Base-by-base conservation (phyloP, 2,888 invertebrate species). In the Dicyrtomina minuta region DNA sequence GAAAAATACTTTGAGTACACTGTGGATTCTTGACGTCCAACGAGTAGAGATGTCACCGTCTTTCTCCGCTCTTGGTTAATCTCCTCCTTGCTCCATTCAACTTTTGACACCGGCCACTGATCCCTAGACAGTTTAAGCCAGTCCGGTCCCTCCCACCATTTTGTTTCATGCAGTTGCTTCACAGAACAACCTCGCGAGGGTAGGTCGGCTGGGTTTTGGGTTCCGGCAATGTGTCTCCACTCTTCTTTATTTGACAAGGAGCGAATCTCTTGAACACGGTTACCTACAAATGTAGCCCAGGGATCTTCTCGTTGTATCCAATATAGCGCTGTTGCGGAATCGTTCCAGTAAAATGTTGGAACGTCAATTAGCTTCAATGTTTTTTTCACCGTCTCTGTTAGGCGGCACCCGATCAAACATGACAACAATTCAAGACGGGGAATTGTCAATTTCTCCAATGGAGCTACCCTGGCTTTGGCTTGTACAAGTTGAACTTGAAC, bases 61-160 rank as follows among this genome's bases (percentile, higher is more conserved):
- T 3, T 33, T 33, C 33, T 33, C 8, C 33, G 4, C 8, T 33
- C n/a, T n/a, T n/a, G n/a, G n/a, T n/a, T n/a, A 33, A 33, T 33
- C 33, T 33, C 8, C 3, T 33, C 8, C 33, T 5, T 3, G 33
- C 33, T 33, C 33, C 71, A 27, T 74, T 59, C 8, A 8, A 8
- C 33, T 5, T 33, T 3, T 33, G 33, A 33, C 3, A 33, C 33
- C 8, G 75, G 75, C 76, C 74, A 75, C 15, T 58, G 15, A n/a
- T n/a, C n/a, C 22, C 13, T 24, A 1, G 26, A 12, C 2, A 46
- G 27, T 24, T 51, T 55, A 17, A 76, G 39, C 76, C 75, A 77
- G 12, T n/a, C 20, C 3, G 75, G 76, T 12, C 77, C 75, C 70
- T 77, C 72, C 77, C 77, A 78, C 76, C 77, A 78, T 71, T 22